Conservation (phyloP, 2,888 invertebrate species). For the Nemoura dubitans region DNA sequence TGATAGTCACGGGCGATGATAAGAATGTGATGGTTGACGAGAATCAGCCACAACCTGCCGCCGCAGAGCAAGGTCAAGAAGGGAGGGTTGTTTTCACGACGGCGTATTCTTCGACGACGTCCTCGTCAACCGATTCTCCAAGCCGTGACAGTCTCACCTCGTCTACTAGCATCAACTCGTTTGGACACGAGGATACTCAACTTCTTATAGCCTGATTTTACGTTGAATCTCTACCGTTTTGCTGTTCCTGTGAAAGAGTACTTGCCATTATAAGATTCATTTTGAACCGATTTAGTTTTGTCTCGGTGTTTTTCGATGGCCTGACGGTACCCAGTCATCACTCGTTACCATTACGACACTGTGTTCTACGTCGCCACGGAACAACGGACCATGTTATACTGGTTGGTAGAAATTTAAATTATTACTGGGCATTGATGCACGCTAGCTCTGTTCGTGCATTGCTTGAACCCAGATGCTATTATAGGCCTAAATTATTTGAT, state of each 20-base stretch:
- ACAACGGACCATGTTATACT: too few relatives aligned
- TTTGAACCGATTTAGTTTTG: not conserved
- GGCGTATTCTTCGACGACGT: slow-evolving; percentile 37
- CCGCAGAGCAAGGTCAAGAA: not conserved
- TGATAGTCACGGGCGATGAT: slow-evolving; percentile 20
- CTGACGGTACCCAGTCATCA: not conserved
- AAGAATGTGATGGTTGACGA: slow-evolving; percentile 1
- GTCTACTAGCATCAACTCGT: slow-evolving; percentile 50
- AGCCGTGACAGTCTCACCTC: slow-evolving; percentile 54
- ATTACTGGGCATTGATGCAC: not conserved
- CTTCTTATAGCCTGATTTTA: slow-evolving; percentile 41
- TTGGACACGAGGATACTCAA: slow-evolving; percentile 46
- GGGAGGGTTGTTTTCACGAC: slow-evolving; percentile 27
- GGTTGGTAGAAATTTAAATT: not conserved
- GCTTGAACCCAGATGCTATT: not conserved
- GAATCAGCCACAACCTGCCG: not conserved
- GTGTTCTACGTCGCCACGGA: too few relatives aligned
- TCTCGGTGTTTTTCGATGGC: not conserved
- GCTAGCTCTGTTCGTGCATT: not conserved
- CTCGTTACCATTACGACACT: not conserved
- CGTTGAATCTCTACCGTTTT: slow-evolving; percentile 1
- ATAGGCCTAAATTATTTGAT: not conserved
- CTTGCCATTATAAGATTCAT: not conserved
- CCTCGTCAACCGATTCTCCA: slow-evolving; percentile 51
- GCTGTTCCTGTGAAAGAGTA: not conserved